Evolutionary conservation across 2,797 vertebrate genomes (phyloP).

Genomic region (Coreius guichenoti): DNA sequence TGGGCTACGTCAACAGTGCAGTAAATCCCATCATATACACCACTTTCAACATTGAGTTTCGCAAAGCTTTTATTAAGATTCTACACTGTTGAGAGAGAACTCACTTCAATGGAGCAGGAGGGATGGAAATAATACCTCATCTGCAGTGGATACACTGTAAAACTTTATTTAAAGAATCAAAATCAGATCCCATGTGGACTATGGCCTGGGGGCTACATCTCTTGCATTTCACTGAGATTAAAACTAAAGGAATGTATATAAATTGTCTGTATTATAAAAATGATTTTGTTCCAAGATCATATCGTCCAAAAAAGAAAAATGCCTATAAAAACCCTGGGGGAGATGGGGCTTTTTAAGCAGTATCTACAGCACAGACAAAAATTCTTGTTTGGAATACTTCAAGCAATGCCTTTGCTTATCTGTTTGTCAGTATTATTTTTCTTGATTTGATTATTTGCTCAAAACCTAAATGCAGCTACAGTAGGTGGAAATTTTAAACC

Average conservation of each 20-base stretch:
- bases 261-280: constrained; percentile 53
- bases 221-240: constrained; percentile 22
- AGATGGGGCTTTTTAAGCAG: constrained; percentile 21
- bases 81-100: constrained; percentile 87
- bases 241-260: constrained; percentile 49
- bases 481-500: constrained; percentile 21
- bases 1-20: constrained; percentile 98
- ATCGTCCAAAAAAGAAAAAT: constrained; percentile 23
- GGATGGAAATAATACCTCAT: constrained; percentile 35
- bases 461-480: neutral
- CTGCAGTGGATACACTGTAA: constrained; percentile 5
- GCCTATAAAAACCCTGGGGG: neutral
- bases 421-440: constrained; percentile 45
- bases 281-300: constrained; percentile 23
- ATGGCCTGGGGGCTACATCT: neutral
- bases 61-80: constrained; percentile 99
- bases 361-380: constrained; percentile 24
- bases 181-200: neutral
- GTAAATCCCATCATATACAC: constrained; percentile 99
- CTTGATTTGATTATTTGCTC: constrained; percentile 6
- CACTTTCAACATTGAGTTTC: constrained; percentile 97
- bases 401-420: constrained; percentile 19
- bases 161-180: constrained; percentile 16
- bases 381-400: constrained; percentile 11
- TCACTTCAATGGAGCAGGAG: constrained; percentile 14